Evolutionary conservation across 2,888 invertebrate genomes (phyloP), one percentile per base, ranked within the genome.

Genomic region (Caenorhabditis macrosperma): DNA sequence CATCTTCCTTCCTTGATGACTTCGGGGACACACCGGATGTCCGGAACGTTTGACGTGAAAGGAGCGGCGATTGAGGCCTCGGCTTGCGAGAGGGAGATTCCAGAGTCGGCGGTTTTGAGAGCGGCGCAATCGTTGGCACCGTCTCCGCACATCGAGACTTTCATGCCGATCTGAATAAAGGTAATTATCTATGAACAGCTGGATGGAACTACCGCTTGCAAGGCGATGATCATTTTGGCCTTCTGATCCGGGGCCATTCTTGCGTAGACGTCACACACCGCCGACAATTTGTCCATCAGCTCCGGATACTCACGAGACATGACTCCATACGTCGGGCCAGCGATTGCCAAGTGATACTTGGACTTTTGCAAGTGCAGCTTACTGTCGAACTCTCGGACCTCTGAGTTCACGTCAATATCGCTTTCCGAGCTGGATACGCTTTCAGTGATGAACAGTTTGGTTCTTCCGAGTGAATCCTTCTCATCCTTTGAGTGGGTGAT

Each of bases 191-290:
- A n/a, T n/a, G n/a, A n/a, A n/a, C n/a, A n/a, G n/a, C n/a, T n/a
- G n/a, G n/a, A n/a, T n/a, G n/a, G n/a, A n/a, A n/a, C n/a, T n/a
- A 84, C 84, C 33, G 55, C 33, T 92, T 95, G 95, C 30, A 95
- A 91, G 22, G 93, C 93, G 48, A 93, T 92, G 7, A 95, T 93
- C 61, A 95, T 91, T 89, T 94, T 94, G 35, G 94, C 94, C 91
- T 95, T 95, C 89, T 95, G 92, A 87, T 91, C 91, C 3, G 92
- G 91, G 22, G 91, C 87, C 91, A 92, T 91, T 59, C 92, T 82
- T 20, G 91, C 91, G 81, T 91, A 92, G 4, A 92, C 91, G 63
- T 90, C 90, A 71, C 89, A 90, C 9, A 90, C 88, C 12, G 88
- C 83, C 9, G 87, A 80, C 20, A 90, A 69, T 48, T 80, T 63